Evolutionary conservation across 2,113 vertebrate species (phyloP), one percentile per base, ranked within the genome.

Genomic region (Corythoichthys intestinalis): DNA sequence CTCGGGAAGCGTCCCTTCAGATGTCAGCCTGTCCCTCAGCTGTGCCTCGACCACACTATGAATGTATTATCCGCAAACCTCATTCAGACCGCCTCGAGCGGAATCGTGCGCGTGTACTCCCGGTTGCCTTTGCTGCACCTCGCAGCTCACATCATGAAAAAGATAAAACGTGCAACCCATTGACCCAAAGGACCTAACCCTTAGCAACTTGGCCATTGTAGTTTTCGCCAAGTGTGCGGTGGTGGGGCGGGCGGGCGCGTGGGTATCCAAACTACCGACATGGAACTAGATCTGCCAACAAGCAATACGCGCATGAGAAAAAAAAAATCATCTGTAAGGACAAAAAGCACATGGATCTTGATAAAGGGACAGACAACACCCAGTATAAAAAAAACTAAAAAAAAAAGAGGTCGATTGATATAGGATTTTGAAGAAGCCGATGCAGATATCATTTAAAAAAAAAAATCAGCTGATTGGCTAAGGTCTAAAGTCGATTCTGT

Each of bases 11-110:
- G 77, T 88, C 81, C 82, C 80, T 83, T 71, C 86, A 84, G 87
- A 89, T 86, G 77, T 90, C 76, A 73, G 70, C 80, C 68, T 81
- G 81, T 80, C 80, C 78, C 85, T 84, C 83, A 85, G 86, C 88
- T 81, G 89, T 91, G 90, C 91, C 91, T 91, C 89, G 74, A 86
- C 86, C 65, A 82, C 90, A 85, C 86, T 81, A 90, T 83, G 87
- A 92, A 91, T 92, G 91, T 90, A 92, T 84, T 44, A 78, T 90
- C 83, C 87, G 80, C 74, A 76, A 89, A 90, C 90, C 90, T 91
- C 89, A 79, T 85, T 87, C 77, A 47, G 79, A 85, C 84, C 89
- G 88, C 88, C 88, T 90, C 2, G 20, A 28, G 39, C 44, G 60
- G 39, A 44, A 17, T 39, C 20, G 60, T 28, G 41, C 2, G 41